Evolutionary conservation across 2,797 vertebrate genomes (phyloP).

Genomic region (Novumbra hubbsi): DNA sequence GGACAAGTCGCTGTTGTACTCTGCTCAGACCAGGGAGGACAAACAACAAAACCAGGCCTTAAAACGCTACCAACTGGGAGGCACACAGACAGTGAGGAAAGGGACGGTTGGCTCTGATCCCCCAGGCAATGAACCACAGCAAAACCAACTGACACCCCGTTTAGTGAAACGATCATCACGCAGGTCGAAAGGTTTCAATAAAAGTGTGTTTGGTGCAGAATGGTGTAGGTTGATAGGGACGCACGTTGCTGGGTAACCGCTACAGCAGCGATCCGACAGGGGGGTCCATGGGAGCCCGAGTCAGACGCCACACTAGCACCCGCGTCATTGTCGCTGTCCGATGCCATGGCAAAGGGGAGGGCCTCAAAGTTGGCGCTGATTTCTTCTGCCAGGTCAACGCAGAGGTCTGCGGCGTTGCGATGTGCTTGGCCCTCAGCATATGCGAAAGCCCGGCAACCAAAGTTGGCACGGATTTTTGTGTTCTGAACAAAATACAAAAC

Average conservation of each 20-base stretch:
- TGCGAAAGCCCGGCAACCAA: slow-evolving; percentile 89
- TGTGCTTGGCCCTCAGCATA: slow-evolving; percentile 96
- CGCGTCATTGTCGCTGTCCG: slow-evolving; percentile 96
- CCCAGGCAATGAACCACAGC: slow-evolving; percentile 6
- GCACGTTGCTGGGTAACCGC: slow-evolving; percentile 91
- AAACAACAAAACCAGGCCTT: slow-evolving; percentile 25
- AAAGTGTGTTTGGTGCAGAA: neutral
- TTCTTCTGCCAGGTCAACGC: slow-evolving; percentile 94
- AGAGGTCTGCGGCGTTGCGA: slow-evolving; percentile 94
- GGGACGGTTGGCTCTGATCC: neutral
- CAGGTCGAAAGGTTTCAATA: neutral
- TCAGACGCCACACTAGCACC: slow-evolving; percentile 95
- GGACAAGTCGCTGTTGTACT: slow-evolving; percentile 94
- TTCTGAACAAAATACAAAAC: slow-evolving; percentile 72
- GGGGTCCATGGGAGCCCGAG: slow-evolving; percentile 91
- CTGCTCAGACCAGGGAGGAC: slow-evolving; percentile 63
- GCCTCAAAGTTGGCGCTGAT: slow-evolving; percentile 99
- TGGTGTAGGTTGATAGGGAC: slow-evolving; percentile 22
- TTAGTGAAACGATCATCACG: neutral
- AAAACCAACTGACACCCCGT: neutral
- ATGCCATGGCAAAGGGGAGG: slow-evolving; percentile 97
- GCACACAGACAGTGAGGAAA: slow-evolving; percentile 8
- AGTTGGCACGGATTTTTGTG: slow-evolving; percentile 96
- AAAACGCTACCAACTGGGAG: slow-evolving; percentile 30
- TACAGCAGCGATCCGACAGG: slow-evolving; percentile 91